Percentiles rank a stretch among this genome's conserved stretches.
phyloP scores from a whole-genome alignment of 2,113 vertebrate species.

The Menura novaehollandiae region DNA sequence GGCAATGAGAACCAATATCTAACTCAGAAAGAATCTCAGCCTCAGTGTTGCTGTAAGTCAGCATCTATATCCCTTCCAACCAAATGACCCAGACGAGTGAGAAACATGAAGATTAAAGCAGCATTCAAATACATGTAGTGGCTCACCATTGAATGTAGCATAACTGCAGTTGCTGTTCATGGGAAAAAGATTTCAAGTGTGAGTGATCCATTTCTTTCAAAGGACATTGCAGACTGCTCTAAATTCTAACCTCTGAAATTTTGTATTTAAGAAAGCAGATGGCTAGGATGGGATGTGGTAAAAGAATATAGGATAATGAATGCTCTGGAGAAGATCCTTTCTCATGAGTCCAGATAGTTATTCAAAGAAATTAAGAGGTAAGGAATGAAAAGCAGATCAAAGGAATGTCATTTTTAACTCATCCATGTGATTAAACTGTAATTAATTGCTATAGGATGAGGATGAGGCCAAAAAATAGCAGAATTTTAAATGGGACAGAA shows the following conservation, averaged over 20 bases:
- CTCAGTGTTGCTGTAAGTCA: not conserved
- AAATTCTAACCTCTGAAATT: conserved; percentile 10
- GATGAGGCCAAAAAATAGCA: not conserved
- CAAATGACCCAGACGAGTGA: not conserved
- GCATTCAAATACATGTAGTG: not conserved
- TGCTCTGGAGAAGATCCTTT: conserved; percentile 17
- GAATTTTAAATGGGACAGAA: not conserved
- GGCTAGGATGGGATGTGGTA: not conserved
- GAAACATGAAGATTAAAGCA: not conserved
- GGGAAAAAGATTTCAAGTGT: not conserved
- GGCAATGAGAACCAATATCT: not conserved
- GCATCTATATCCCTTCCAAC: not conserved
- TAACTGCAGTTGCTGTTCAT: not conserved
- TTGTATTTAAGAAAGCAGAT: conserved; percentile 8
- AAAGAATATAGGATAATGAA: conserved; percentile 15
- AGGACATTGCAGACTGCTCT: not conserved
- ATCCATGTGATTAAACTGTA: conserved; percentile 1
- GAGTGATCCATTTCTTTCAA: not conserved
- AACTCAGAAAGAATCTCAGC: not conserved
- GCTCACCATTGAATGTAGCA: not conserved
- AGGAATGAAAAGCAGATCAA: conserved; percentile 31
- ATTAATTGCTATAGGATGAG: not conserved
- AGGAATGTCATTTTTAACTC: conserved; percentile 11
- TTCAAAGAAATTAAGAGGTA: conserved; percentile 42
- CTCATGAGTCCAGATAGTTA: not conserved